phyloP scores from a whole-genome alignment of 2,888 invertebrate genomes.

The Uropetala carovei region DNA sequence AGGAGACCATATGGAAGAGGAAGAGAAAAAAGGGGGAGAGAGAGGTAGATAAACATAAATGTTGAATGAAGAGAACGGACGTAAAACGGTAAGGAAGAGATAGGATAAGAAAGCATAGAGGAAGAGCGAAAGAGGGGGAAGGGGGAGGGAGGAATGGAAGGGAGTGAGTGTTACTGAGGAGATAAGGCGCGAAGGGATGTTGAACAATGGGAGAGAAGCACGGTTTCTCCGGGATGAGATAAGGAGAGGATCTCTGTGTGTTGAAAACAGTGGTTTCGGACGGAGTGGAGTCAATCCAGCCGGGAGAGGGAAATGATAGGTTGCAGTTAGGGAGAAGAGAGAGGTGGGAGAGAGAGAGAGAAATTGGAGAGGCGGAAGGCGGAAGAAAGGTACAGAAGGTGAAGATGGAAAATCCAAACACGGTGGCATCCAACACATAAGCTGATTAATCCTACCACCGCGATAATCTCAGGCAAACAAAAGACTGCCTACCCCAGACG shows the following conservation, averaged over 20 bases:
- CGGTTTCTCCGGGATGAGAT: background rate
- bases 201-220: background rate
- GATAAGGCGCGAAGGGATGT: background rate
- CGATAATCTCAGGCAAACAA: background rate
- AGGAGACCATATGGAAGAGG: background rate
- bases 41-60: background rate
- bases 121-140: background rate
- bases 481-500: background rate
- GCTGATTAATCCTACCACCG: background rate
- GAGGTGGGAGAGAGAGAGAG: background rate
- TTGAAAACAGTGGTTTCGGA: conserved; percentile 26
- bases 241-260: conserved; percentile 14
- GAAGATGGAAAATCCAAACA: conserved; percentile 12
- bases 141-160: background rate
- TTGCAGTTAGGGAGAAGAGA: background rate
- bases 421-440: background rate
- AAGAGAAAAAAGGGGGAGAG: too few species aligned
- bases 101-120: background rate
- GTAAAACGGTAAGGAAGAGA: background rate
- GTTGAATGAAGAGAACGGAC: background rate
- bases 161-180: background rate
- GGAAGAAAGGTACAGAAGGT: background rate
- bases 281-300: background rate
- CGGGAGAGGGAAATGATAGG: background rate
- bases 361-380: background rate